Evolutionary conservation across 1,140 invertebrate genomes (phyloP), one percentile per base, ranked within the genome.

Genomic region (Drosophila tsacasi): DNA sequence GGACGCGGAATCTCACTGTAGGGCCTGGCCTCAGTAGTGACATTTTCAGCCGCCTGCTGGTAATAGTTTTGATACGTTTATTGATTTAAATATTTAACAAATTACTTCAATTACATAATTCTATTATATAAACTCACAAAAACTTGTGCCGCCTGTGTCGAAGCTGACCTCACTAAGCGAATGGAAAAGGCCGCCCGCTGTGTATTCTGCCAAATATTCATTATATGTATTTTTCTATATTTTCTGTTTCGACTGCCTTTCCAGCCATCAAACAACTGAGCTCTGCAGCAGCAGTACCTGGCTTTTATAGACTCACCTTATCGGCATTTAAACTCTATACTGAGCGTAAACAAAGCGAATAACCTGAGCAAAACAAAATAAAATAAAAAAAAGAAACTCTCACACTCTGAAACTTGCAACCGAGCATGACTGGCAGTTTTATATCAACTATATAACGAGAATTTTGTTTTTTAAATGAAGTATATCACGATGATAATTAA

Each of bases 1-100:
- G 81, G 85, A 0, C 78, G 68, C 1, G 84, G 84, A 4, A 89
- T n/a, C 2, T 81, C 66, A 7, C 62, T 64, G 23, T 62, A 89
- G 3, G 81, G 55, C 0, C 68, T 66, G 12, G 9, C 40, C 12
- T 68, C 63, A n/a, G 35, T 12, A 35, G 15, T 55, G 0, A 12
- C 19, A 65, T n/a, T 30, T 8, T 73, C 69, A 1, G 39, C 2
- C 10, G 13, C 23, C 67, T 69, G 35, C 39, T 30, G 21, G 2
- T 8, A 25, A 13, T 25, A n/a, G 23, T 35, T 32, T 32, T 5
- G 19, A 30, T 52, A 13, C 10, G 4, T 35, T 35, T 10, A 39
- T 23, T 25, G 40, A 25, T 58, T 17, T 10, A 35, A 21, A 21
- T 35, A 35, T 21, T 21, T 21, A 57, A 2, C 1, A n/a, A n/a